Conservation (phyloP, 1,140 invertebrate species). For the Drosophila pectinifera region DNA sequence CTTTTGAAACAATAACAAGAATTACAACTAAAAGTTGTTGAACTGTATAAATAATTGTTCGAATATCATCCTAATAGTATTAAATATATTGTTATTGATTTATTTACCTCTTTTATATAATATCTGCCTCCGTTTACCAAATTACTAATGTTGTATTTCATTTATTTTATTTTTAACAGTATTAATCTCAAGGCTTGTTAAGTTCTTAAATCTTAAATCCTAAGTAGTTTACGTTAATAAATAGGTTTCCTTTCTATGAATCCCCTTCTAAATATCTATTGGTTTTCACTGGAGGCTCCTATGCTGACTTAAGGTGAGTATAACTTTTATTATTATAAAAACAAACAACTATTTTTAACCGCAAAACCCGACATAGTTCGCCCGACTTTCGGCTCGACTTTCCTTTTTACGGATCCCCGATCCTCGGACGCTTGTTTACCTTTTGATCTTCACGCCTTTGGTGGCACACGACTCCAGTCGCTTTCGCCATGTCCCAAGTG, state of each 20-base stretch:
- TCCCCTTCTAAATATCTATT: neutral
- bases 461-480: constrained; percentile 70
- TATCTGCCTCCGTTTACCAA: no score
- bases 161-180: no score
- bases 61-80: no score
- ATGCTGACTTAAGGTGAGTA: neutral
- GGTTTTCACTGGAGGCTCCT: neutral
- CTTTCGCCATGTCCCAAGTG: constrained; percentile 64
- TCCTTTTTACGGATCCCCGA: neutral
- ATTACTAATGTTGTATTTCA: no score
- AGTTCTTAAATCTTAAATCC: no score
- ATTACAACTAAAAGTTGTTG: no score
- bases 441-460: constrained; percentile 74
- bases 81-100: no score
- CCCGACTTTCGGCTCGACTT: neutral
- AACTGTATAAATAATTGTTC: no score
- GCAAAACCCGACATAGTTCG: neutral
- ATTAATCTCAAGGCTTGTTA: no score
- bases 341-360: neutral
- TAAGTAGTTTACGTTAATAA: no score
- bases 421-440: constrained; percentile 14
- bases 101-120: no score
- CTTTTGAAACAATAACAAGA: no score
- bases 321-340: neutral
- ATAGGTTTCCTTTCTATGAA: neutral